Base-by-base conservation (phyloP, 2,888 invertebrate species). In the Cryptocheilus praepositus region DNA sequence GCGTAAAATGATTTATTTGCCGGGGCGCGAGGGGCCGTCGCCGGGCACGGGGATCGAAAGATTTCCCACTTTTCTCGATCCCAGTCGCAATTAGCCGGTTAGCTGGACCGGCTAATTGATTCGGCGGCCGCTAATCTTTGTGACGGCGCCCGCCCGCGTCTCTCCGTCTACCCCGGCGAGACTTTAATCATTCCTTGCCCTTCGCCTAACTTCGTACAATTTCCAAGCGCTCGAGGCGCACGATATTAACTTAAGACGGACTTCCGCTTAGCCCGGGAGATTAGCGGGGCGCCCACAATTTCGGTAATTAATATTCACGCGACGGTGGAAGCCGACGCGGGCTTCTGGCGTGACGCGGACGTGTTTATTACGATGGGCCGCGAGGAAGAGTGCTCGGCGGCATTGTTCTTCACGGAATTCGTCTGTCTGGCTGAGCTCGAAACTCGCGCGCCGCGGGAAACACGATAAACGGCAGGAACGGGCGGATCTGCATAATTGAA, bases 101-200 rank as follows among this genome's bases (percentile, higher is more conserved):
- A 81, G 80, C 77, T 81, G 82, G 79, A 65, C 82, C 80, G 81
- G 75, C 81, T 85, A 86, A 86, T 86, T 85, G 86, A 83, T 80
- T 81, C 79, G 73, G 70, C 76, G 73, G 79, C 78, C 79, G 81
- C 73, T 81, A 84, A 85, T 83, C 81, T 84, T 83, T 76, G 71
- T 74, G 67, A 67, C 69, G 43, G 36, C 60, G 13, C 45, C 19
- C 52, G 15, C 15, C 28, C n/a, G n/a, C 62, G 11, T 7, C 36
- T 1, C 13, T 28, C 36, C 36, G 11, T 11, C 36, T 25, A n/a
- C n/a, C 51, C 58, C 62, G 18, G 21, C 46, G 46, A 65, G 64
- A 70, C 58, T 71, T 70, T 70, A 71, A 71, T 71, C 70, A 64
- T 71, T 70, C 61, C 64, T 52, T 52, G 54, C 54, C 56, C 22